Percentiles rank a stretch among this genome's conserved stretches.
phyloP scores from a whole-genome alignment of 2,888 invertebrate genomes.

The Brachynemurus nebulosus region DNA sequence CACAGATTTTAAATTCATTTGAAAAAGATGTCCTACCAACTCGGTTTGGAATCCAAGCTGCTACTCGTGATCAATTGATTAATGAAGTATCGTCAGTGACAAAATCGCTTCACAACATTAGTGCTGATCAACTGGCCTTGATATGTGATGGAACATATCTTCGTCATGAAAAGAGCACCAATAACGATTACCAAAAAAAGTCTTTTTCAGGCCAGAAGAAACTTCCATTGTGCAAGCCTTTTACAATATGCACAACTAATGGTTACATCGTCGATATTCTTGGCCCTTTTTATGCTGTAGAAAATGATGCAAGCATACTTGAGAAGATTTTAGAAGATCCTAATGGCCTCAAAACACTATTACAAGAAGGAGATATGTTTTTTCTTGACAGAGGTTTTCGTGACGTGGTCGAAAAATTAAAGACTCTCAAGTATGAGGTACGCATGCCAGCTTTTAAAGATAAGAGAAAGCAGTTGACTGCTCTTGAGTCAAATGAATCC shows the following conservation, averaged over 20 bases:
- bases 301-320: not conserved
- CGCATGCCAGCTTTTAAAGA: constrained; percentile 22
- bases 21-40: too few relatives aligned
- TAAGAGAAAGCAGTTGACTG: constrained; percentile 16
- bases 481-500: not conserved
- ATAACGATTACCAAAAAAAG: too few relatives aligned
- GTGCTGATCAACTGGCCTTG: not conserved
- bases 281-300: not conserved
- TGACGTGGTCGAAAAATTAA: constrained; percentile 14
- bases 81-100: too few relatives aligned
- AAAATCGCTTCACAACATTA: too few relatives aligned
- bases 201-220: constrained; percentile 2
- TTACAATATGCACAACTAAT: too few relatives aligned
- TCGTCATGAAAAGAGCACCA: not conserved
- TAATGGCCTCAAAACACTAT: constrained; percentile 2
- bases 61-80: too few relatives aligned
- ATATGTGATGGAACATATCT: not conserved
- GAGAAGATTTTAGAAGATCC: not conserved
- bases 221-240: not conserved
- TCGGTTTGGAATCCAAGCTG: too few relatives aligned
- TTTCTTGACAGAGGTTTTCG: too few relatives aligned
- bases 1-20: too few relatives aligned
- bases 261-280: not conserved
- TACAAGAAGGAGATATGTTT: constrained; percentile 16
- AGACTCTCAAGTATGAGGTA: constrained; percentile 14